Base-by-base conservation (phyloP, 1,140 invertebrate species). In the Drosophila nigrodunni region DNA sequence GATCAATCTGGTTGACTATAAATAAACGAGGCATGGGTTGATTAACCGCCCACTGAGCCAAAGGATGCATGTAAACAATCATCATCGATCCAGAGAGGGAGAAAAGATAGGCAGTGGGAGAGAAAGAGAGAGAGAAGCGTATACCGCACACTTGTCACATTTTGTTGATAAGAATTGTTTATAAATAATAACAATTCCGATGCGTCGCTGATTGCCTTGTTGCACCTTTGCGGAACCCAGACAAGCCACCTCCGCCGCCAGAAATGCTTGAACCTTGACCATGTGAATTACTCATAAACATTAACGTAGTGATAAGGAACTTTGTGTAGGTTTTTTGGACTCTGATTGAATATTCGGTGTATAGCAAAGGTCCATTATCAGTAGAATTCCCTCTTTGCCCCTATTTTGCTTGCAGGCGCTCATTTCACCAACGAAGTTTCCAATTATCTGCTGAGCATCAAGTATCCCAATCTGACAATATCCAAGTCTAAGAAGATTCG, bases 401-500 rank as follows among this genome's bases (percentile, higher is more conserved):
- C 25, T 65, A 1, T 50, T 41, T 30, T 8, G 7, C 39, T 74
- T 71, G 5, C 58, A 92, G 91, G 76, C 52, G 91, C 91, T 1
- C 91, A 92, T 52, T 91, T 90, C 18, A 71, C 54, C 67, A 92
- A 92, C 49, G 90, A 89, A 49, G 44, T 92, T 46, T 77, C 77
- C 43, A 91, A 92, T 57, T 92, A 92, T 71, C 44, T 92, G 41
- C 82, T 95, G 7, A 93, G 94, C 39, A 94, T 93, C 68, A 93
- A 93, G 68, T 95, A 94, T 78, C 94, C 94, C 2, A 88, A 94
- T 15, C 79, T 95, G 30, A 94, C 95, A 70, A 95, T 96, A 80
- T 94, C 95, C 35, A 93, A 93, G 69, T 94, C 93, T 0, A 94
- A 94, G 44, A 95, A 95, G 11, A 93, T 96, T 6, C 93, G 95